Conservation (phyloP, 2,113 vertebrate species). For the Sterna hirundo region DNA sequence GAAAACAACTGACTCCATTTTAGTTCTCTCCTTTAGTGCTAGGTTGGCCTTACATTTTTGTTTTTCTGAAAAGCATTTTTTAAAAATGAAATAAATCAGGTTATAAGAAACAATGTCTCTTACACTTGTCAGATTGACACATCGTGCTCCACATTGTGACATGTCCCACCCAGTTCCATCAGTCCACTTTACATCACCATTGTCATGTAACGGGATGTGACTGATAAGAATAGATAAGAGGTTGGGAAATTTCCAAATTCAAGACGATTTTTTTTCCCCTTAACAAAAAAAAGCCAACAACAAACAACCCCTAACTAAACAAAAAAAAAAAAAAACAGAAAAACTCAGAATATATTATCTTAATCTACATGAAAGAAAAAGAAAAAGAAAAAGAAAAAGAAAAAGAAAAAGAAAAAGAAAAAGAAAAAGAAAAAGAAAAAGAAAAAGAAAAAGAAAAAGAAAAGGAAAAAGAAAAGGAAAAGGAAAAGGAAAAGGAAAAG, state of each 20-base stretch:
- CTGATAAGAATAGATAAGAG: not conserved
- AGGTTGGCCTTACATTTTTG: not conserved
- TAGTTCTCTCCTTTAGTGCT: not conserved
- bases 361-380: not conserved
- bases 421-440: too few relatives aligned
- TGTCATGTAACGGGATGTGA: not conserved
- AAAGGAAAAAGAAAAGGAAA: too few relatives aligned
- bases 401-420: too few relatives aligned
- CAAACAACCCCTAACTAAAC: accelerated
- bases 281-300: not conserved
- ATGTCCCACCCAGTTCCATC: not conserved
- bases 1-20: not conserved
- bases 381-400: too few relatives aligned
- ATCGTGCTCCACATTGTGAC: not conserved
- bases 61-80: not conserved
- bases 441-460: too few relatives aligned
- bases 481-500: too few relatives aligned
- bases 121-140: not conserved
- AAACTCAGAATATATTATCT: not conserved
- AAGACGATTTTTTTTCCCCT: not conserved
- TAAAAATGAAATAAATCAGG: not conserved
- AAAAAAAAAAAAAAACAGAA: not conserved
- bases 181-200: not conserved
- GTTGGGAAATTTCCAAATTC: not conserved
- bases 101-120: not conserved